Conservation (phyloP, 2,888 invertebrate species). For the Lamellibrachia columna region DNA sequence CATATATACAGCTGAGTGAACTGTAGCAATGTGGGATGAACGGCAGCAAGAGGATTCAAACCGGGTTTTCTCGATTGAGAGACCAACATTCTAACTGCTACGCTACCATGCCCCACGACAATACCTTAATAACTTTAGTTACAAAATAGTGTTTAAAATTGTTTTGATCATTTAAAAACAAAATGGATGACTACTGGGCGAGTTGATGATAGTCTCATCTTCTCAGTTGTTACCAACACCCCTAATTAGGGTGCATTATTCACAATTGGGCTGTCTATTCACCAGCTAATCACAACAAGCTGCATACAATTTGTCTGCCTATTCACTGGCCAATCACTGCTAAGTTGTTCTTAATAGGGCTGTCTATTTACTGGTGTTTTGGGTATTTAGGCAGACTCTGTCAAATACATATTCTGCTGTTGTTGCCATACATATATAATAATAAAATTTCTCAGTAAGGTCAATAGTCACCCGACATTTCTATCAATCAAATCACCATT, state of each 20-base stretch:
- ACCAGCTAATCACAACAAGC: background rate
- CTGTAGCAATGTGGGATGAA: too few relatives aligned
- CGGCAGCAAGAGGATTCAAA: too few relatives aligned
- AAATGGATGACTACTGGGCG: background rate
- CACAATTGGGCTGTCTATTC: background rate
- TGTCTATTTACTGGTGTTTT: background rate
- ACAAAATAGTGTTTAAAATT: background rate
- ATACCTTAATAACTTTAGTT: background rate
- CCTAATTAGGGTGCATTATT: background rate
- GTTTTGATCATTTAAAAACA: background rate
- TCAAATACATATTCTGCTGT: background rate
- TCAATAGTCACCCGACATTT: background rate
- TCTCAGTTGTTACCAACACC: background rate
- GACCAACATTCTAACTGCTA: too few relatives aligned
- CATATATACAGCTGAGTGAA: too few relatives aligned
- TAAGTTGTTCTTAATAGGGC: background rate
- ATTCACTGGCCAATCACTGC: background rate
- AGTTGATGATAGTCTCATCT: background rate
- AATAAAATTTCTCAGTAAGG: background rate
- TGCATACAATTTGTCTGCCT: background rate
- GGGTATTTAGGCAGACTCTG: background rate
- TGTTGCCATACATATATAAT: background rate
- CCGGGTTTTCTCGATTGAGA: too few relatives aligned
- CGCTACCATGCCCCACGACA: too few relatives aligned
- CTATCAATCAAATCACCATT: background rate